phyloP scores from a whole-genome alignment of 1,140 invertebrate genomes.

The Branchinecta lynchi region DNA sequence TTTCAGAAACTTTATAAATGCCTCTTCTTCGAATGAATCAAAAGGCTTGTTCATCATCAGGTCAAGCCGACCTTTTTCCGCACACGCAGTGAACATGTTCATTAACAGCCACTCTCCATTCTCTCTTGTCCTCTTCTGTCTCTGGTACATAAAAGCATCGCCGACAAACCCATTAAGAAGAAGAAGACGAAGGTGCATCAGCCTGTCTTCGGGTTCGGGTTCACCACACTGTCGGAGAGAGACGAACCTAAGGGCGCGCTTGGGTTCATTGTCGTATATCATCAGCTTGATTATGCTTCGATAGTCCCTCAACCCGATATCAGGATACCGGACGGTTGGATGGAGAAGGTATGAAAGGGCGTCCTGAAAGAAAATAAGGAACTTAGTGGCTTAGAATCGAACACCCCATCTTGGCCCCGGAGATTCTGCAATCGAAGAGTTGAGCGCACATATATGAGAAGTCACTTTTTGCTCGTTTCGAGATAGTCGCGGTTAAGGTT shows the following conservation, averaged over 20 bases:
- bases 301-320: neutral
- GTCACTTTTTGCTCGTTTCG: too few species aligned
- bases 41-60: neutral
- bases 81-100: neutral
- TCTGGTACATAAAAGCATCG: neutral
- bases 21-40: neutral
- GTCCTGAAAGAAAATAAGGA: neutral
- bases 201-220: neutral
- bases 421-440: too few species aligned
- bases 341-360: neutral
- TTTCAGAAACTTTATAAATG: conserved; percentile 7
- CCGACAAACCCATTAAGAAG: neutral
- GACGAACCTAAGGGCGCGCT: neutral
- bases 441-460: too few species aligned
- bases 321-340: neutral
- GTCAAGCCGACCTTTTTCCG: neutral
- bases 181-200: conserved; percentile 7
- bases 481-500: too few species aligned
- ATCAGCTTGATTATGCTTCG: conserved; percentile 2
- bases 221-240: neutral
- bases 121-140: neutral
- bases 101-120: neutral
- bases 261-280: neutral
- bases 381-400: too few species aligned
- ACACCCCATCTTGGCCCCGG: too few species aligned